Base-by-base conservation (phyloP, 2,797 vertebrate species). In the Chromis chromis region DNA sequence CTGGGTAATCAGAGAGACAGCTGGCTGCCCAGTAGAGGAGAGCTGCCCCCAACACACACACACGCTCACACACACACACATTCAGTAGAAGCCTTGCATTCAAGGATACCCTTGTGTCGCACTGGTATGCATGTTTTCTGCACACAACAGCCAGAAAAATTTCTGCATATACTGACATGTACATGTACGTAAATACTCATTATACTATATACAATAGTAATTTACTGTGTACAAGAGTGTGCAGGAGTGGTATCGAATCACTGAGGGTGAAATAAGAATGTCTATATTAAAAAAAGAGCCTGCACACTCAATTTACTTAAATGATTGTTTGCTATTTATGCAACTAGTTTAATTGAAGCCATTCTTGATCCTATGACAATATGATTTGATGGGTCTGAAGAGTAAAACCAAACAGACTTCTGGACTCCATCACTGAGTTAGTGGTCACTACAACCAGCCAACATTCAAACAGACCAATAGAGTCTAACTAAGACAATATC, bases 1-100 rank as follows among this genome's bases (percentile, higher is more conserved):
- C 84, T 83, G 83, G 86, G 87, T 91, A 89, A 90, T 92, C 88
- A 84, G 77, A 59, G 77, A 74, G 82, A 90, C 84, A 89, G 86
- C 87, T 89, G 88, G 83, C 83, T 70, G 83, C 71, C 73, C 79
- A 59, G 72, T 31, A 22, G 60, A 76, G 56, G 54, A 81, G 66
- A 60, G 55, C n/a, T 40, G 48, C 44, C 1, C 1, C 19, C 56
- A 33, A 65, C 69, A 64, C 33, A 4, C 61, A 42, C 60, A 28
- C 11, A 25, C 72, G 67, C 36, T 28, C 58, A 31, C 40, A 28
- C 52, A 42, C 59, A 36, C 61, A 55, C 33, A 67, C 19, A 50
- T 42, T 44, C 3, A 59, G 33, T 16, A 31, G 31, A 33, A 57
- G 27, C 4, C 58, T 59, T 31, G 28, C 25, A 49, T 22, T 48